These are phyloP conservation scores for Hydropsyche betteni DNA, from an alignment of 2,888 invertebrate species.

Conservation along the genomic window DNA sequence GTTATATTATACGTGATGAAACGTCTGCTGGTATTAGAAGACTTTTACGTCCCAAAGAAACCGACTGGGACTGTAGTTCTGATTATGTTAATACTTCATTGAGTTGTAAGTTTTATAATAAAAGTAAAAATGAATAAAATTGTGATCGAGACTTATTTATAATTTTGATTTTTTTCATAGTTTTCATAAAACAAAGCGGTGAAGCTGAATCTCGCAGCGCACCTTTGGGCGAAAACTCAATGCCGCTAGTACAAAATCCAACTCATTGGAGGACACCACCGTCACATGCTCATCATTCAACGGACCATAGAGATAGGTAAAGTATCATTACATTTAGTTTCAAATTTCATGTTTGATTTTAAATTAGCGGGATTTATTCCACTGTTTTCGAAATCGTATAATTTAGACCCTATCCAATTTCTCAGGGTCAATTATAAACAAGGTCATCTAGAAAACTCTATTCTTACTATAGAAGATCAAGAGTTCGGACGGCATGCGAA, in stretches of 20 bases:
- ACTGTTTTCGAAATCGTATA: not conserved
- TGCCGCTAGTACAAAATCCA: conserved; percentile 59
- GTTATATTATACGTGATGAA: conserved; percentile 70
- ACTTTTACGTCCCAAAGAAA: conserved; percentile 57
- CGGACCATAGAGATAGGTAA: conserved; percentile 44
- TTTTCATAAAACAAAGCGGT: conserved; percentile 71
- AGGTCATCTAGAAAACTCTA: conserved; percentile 22
- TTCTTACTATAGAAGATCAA: conserved; percentile 22
- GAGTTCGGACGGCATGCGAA: conserved; percentile 15
- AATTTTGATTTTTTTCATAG: conserved; percentile 55
- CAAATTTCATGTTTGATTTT: too few species aligned
- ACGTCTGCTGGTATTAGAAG: conserved; percentile 62
- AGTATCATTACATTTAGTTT: not conserved
- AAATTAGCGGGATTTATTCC: too few species aligned
- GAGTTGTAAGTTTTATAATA: conserved; percentile 64
- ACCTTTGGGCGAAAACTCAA: conserved; percentile 60
- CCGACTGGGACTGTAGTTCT: conserved; percentile 64
- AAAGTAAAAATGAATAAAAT: conserved; percentile 10
- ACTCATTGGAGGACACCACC: conserved; percentile 61
- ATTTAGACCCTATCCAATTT: conserved; percentile 24
- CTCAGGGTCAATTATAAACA: conserved; percentile 6
- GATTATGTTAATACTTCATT: conserved; percentile 68
- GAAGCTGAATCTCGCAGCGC: conserved; percentile 70
- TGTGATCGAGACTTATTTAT: not conserved
- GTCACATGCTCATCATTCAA: conserved; percentile 53